Conservation (phyloP, 2,797 vertebrate genomes). For the Pelochelys cantorii region DNA sequence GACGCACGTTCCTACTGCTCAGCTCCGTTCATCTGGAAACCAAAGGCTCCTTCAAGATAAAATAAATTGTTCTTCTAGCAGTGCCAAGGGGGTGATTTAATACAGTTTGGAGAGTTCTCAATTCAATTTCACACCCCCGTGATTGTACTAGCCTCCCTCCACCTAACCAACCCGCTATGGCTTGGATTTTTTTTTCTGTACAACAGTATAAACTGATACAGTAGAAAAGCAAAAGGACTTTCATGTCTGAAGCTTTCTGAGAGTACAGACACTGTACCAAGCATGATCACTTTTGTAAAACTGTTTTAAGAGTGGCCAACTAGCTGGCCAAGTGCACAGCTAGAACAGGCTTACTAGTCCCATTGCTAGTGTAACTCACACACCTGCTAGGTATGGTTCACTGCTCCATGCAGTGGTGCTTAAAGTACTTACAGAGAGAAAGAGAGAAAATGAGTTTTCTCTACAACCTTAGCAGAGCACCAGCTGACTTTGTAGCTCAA, state of each 20-base stretch:
- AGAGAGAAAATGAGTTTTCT: too few species aligned
- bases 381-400: too few species aligned
- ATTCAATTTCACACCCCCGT: conserved; percentile 63
- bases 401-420: too few species aligned
- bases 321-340: background rate
- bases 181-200: conserved; percentile 57
- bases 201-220: background rate
- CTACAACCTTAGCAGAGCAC: too few species aligned
- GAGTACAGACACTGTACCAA: conserved; percentile 24
- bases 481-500: too few species aligned
- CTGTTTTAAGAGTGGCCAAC: conserved; percentile 29
- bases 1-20: conserved; percentile 57
- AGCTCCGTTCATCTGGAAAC: conserved; percentile 72
- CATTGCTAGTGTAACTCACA: background rate
- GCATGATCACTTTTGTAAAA: background rate
- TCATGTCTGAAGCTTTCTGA: conserved; percentile 13
- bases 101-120: conserved; percentile 69
- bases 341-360: background rate
- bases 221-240: conserved; percentile 20
- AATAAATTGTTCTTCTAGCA: conserved; percentile 69
- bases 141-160: conserved; percentile 24
- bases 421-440: too few species aligned
- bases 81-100: conserved; percentile 62
- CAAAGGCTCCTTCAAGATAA: conserved; percentile 68
- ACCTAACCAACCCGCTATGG: background rate